Conservation (phyloP, 2,113 vertebrate genomes). For the Excalfactoria chinensis region DNA sequence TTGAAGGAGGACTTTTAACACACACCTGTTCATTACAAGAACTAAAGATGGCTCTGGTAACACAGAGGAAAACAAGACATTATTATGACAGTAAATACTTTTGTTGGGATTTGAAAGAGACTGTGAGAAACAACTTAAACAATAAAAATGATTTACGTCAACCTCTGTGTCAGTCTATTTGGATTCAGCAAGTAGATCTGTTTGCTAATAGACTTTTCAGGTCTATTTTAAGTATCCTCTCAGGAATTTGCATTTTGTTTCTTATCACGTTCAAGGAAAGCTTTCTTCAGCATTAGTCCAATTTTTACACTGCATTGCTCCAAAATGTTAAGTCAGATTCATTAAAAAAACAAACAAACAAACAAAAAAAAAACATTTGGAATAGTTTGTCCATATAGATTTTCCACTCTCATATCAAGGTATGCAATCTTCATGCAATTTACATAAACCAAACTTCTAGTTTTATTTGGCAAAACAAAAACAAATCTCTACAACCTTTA, state of each 20-base stretch:
- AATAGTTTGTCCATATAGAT: not conserved
- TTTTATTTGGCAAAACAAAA: not conserved
- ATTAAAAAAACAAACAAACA: not conserved
- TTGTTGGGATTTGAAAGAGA: not conserved
- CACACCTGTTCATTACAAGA: not conserved
- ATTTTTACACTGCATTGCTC: not conserved
- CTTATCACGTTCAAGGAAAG: not conserved
- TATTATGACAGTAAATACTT: not conserved
- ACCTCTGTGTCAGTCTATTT: not conserved
- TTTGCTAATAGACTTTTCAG: not conserved
- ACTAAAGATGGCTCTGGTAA: not conserved
- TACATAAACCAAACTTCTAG: not conserved
- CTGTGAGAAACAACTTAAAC: not conserved
- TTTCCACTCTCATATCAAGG: not conserved
- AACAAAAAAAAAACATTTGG: not conserved
- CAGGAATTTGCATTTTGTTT: conserved; percentile 19
- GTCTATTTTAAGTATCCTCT: conserved; percentile 4
- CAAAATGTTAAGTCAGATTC: conserved; percentile 9
- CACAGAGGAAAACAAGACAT: not conserved
- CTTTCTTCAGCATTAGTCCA: not conserved
- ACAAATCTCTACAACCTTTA: not conserved
- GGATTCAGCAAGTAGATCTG: not conserved
- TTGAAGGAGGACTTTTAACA: not conserved
- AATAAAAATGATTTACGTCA: not conserved
- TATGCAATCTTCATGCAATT: not conserved